Conservation (phyloP, 2,113 vertebrate genomes). For the Bos javanicus region DNA sequence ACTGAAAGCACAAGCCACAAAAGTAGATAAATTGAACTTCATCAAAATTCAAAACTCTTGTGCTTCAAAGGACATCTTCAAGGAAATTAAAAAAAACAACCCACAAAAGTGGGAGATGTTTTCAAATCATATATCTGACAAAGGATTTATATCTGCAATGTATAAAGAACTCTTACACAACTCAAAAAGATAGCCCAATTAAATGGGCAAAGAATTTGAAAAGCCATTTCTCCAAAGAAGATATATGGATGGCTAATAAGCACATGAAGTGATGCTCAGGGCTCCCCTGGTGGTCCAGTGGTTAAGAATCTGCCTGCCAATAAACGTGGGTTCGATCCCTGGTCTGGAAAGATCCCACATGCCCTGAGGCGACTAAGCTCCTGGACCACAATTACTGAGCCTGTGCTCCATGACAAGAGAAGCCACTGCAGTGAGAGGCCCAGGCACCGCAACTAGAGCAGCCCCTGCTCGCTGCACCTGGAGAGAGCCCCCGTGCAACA, state of each 20-base stretch:
- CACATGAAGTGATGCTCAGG: not conserved
- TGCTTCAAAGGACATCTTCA: not conserved
- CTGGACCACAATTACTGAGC: not conserved
- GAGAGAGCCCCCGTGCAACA: not conserved
- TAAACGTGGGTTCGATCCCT: not conserved
- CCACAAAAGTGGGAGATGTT: not conserved
- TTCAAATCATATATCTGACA: not conserved
- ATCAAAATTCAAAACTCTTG: not conserved
- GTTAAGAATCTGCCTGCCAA: not conserved
- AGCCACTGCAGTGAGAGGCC: not conserved
- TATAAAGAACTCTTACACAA: not conserved
- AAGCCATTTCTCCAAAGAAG: not conserved
- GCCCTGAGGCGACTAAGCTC: not conserved
- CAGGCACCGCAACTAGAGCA: accelerated
- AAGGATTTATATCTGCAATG: not conserved
- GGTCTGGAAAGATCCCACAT: not conserved
- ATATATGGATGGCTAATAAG: not conserved
- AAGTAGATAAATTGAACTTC: not conserved
- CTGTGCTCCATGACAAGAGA: not conserved
- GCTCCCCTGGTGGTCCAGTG: not conserved
- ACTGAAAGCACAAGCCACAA: not conserved
- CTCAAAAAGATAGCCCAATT: not conserved
- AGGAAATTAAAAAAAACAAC: not conserved
- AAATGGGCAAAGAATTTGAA: not conserved
- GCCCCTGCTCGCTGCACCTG: accelerated